Base-by-base conservation (phyloP, 2,888 invertebrate genomes). In the Suillia variegata region DNA sequence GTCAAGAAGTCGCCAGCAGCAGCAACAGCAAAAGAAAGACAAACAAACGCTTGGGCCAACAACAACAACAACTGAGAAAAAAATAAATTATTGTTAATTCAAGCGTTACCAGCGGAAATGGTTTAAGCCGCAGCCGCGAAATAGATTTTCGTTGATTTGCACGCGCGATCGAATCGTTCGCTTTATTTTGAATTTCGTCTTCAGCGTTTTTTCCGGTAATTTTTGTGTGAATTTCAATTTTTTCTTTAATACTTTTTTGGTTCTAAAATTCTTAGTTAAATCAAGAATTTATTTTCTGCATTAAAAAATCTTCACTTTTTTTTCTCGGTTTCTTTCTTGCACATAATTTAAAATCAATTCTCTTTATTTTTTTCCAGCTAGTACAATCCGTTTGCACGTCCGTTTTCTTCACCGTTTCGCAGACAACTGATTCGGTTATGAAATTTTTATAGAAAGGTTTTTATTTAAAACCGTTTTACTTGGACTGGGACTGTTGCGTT, bases 351-450 rank as follows among this genome's bases (percentile, higher is more conserved):
- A n/a, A n/a, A n/a, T n/a, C n/a, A n/a, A n/a, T n/a, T n/a, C n/a
- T n/a, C n/a, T n/a, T n/a, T n/a, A n/a, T n/a, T n/a, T n/a, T n/a
- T n/a, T n/a, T n/a, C n/a, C n/a, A n/a, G n/a, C n/a, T n/a, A n/a
- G n/a, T n/a, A n/a, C n/a, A n/a, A n/a, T 72, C 74, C 74, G 73
- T 67, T 70, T 62, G 62, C 61, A 77, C 78, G 77, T 70, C 75
- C 70, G 75, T 70, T 70, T 71, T 71, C 70, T 67, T 68, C 72
- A 75, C 72, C 75, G 78, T 67, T 76, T 72, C 74, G 70, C 71
- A 77, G 73, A 73, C 77, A 78, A 78, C 77, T 77, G 73, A 79
- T 68, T 71, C 68, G 69, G 68, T 75, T 75, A 70, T 68, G 64
- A 73, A 78, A 71, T 70, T 71, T n/a, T 71, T 74, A 71, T 77